Percentiles rank a stretch among this genome's conserved stretches.
Conservation (phyloP, 2,797 vertebrate genomes). For the Melanotaenia pygmaea region DNA sequence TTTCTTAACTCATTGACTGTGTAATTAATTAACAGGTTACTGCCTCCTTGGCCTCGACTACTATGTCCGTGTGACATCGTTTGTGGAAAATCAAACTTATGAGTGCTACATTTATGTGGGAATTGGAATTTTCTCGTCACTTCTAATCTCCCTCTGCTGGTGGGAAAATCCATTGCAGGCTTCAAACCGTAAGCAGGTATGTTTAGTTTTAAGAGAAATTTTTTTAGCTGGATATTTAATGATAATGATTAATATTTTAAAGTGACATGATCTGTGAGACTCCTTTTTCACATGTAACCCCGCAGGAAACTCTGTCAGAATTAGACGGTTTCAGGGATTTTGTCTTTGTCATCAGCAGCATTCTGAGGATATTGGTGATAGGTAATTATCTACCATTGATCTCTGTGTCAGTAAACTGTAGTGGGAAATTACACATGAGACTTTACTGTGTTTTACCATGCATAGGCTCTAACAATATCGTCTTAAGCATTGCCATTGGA, state of each 20-base stretch:
- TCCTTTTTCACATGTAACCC: slow-evolving; percentile 3
- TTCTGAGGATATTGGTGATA: slow-evolving; percentile 78
- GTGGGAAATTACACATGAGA: slow-evolving; percentile 15
- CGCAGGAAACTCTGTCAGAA: slow-evolving; percentile 69
- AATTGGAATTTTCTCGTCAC: slow-evolving; percentile 76
- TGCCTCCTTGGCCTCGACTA: slow-evolving; percentile 76
- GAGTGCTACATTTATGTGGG: slow-evolving; percentile 67
- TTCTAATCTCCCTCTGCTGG: slow-evolving; percentile 84
- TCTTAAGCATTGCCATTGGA: slow-evolving; percentile 14
- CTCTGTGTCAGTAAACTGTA: slow-evolving; percentile 3
- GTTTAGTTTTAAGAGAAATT: not conserved
- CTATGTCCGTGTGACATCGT: slow-evolving; percentile 71
- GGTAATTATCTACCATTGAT: slow-evolving; percentile 58
- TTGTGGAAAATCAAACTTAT: slow-evolving; percentile 3
- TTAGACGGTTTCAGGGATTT: slow-evolving; percentile 80
- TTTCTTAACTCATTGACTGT: not conserved
- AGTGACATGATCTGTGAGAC: not conserved
- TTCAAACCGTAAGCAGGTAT: slow-evolving; percentile 72
- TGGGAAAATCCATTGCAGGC: slow-evolving; percentile 86
- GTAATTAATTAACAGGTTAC: slow-evolving; percentile 71
- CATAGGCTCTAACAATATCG: not conserved
- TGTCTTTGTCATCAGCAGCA: slow-evolving; percentile 80
- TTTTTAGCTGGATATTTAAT: not conserved
- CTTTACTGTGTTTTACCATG: slow-evolving; percentile 7
- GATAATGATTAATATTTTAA: not conserved